Conservation (phyloP, 1,140 invertebrate genomes). For the Ooceraea biroi region DNA sequence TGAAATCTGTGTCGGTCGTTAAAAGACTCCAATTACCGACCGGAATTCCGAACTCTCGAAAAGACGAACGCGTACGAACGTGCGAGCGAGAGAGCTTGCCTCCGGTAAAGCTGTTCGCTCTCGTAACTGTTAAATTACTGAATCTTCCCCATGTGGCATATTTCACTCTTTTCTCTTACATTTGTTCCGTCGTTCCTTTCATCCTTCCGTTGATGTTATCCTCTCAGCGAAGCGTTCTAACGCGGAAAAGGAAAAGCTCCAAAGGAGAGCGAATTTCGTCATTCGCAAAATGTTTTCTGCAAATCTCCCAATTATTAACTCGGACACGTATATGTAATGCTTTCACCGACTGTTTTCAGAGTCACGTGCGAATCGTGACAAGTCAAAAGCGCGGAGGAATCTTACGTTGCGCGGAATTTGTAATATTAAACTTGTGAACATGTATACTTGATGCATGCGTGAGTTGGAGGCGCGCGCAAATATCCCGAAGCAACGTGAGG, state of each 20-base stretch:
- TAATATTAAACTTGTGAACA: neutral
- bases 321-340: neutral
- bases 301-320: neutral
- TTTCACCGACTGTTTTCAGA: neutral
- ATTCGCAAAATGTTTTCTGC: neutral
- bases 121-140: conserved; percentile 32
- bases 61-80: conserved; percentile 62
- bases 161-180: neutral
- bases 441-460: neutral
- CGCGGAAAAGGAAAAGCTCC: neutral
- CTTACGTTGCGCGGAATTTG: neutral
- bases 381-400: neutral
- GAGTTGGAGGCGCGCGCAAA: neutral
- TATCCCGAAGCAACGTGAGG: conserved; percentile 2
- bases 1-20: conserved; percentile 71
- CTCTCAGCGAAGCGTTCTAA: neutral
- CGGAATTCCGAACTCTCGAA: conserved; percentile 62
- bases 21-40: conserved; percentile 77
- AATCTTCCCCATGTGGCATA: neutral
- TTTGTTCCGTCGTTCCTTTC: neutral
- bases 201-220: neutral
- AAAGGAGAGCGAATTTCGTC: neutral
- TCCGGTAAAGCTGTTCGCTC: neutral
- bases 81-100: conserved; percentile 52
- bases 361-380: neutral